Base-by-base conservation (phyloP, 1,140 invertebrate species). In the Rhopalosiphum maidis region DNA sequence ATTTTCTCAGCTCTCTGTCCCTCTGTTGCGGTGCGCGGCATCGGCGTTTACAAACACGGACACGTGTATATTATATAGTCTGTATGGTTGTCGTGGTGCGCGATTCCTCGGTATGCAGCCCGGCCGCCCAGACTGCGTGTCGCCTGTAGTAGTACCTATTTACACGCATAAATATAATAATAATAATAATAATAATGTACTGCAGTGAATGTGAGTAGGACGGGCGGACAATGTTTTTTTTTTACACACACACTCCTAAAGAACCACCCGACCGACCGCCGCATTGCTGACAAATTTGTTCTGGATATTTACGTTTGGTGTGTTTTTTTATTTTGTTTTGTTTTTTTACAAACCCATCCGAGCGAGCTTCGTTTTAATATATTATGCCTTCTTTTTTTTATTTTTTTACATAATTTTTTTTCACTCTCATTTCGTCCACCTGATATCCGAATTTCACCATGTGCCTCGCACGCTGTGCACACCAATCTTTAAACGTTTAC, bases 121-220 rank as follows among this genome's bases (percentile, higher is more conserved):
- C 90, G 68, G n/a, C 55, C 25, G 54, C n/a, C 43, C 43, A 92
- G 91, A 92, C 91, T 92, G 91, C 91, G 46, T 92, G 91, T 83
- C 91, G 91, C 91, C 91, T 23, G 48, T 25, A 51, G 37, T 54
- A 37, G 30, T 46, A n/a, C 35, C 22, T 85, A 85, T 43, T 85
- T 77, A 41, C 22, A 83, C 22, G 18, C 35, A 83, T 41, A 82
- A 7, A 18, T 37, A 82, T n/a, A 37, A 68, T 30, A 77, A n/a
- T 77, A 68, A 68, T 77, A 68, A 68, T 77, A 77, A 68, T 54
- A 54, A 60, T 68, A 30, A 68, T n/a, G 15, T 77, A 77, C 60
- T 77, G 30, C 4, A n/a, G 60, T n/a, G 60, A 18, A n/a, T 77
- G 30, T n/a, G 60, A n/a, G 60, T n/a, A 35, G 30, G 46, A n/a